Percentiles rank a stretch among this genome's conserved stretches.
phyloP scores from a whole-genome alignment of 1,140 invertebrate species.

The Temnothorax longispinosus region DNA sequence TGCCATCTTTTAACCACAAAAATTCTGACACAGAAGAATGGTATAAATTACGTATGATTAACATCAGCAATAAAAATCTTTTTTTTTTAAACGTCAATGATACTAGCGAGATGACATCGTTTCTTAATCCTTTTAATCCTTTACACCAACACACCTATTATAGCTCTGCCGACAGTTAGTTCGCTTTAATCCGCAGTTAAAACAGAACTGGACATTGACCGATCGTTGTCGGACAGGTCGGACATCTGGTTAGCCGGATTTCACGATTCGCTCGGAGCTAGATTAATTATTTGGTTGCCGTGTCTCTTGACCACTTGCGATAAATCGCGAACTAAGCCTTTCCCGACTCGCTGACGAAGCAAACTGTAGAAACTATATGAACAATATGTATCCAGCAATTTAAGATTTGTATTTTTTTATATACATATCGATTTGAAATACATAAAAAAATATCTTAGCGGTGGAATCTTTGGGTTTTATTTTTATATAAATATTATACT shows the following conservation, averaged over 20 bases:
- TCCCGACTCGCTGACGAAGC: conserved; percentile 15
- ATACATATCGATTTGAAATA: not conserved
- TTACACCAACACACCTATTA: conserved; percentile 71
- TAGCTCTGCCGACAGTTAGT: conserved; percentile 64
- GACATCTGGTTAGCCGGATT: conserved; percentile 74
- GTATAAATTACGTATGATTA: not conserved
- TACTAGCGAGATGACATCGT: conserved; percentile 6
- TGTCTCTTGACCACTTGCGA: conserved; percentile 61
- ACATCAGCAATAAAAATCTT: not conserved
- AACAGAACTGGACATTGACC: conserved; percentile 80
- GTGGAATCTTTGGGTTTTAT: not conserved
- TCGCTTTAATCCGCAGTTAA: conserved; percentile 79
- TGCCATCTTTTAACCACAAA: not conserved
- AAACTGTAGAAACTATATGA: not conserved
- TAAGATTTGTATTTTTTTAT: not conserved
- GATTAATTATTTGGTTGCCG: conserved; percentile 77
- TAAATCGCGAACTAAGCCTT: conserved; percentile 71
- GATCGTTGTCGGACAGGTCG: conserved; percentile 72
- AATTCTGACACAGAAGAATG: not conserved
- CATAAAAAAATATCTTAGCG: not conserved
- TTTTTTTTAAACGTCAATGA: conserved; percentile 5
- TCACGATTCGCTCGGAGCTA: conserved; percentile 66
- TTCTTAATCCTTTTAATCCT: conserved; percentile 73
- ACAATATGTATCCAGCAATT: conserved; percentile 3
- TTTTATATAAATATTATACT: not conserved